A percentile compares a stretch with the other conserved stretches of the same genome.
These are phyloP conservation scores for Chrysomela aeneicollis DNA, from an alignment of 2,888 invertebrate genomes.

Conservation along the genomic window DNA sequence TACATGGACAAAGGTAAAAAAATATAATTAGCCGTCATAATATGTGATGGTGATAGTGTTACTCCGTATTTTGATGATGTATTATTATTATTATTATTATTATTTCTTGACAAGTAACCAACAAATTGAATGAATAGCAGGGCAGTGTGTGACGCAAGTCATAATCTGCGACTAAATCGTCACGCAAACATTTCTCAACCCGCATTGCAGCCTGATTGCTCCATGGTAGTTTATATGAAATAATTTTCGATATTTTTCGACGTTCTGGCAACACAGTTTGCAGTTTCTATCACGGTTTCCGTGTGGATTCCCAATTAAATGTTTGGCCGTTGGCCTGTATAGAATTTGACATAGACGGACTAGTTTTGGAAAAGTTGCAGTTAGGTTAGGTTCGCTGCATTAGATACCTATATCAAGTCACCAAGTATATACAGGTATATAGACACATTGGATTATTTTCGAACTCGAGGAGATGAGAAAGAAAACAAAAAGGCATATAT, in stretches of 20 bases:
- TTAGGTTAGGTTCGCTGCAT: background rate
- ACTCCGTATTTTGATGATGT: no score
- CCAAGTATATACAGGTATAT: no score
- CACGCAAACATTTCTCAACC: slow-evolving; percentile 50
- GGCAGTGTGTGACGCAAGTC: slow-evolving; percentile 48
- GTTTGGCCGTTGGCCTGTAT: background rate
- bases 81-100: background rate
- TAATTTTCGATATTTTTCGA: slow-evolving; percentile 39
- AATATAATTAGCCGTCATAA: no score
- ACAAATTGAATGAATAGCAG: slow-evolving; percentile 38
- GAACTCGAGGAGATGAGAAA: no score
- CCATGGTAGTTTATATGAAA: slow-evolving; percentile 42
- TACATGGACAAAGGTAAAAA: no score
- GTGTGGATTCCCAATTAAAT: slow-evolving; percentile 1
- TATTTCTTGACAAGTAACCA: slow-evolving; percentile 5
- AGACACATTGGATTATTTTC: no score
- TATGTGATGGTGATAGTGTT: no score
- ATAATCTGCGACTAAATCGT: slow-evolving; percentile 46
- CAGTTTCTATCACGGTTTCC: slow-evolving; percentile 2
- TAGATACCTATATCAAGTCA: no score
- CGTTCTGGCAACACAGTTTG: slow-evolving; percentile 27
- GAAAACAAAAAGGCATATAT: no score
- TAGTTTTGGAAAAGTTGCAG: background rate
- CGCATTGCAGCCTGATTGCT: slow-evolving; percentile 52
- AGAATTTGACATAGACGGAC: background rate